Evolutionary conservation across 2,888 invertebrate genomes (phyloP).

Genomic region (Fragum sueziense): DNA sequence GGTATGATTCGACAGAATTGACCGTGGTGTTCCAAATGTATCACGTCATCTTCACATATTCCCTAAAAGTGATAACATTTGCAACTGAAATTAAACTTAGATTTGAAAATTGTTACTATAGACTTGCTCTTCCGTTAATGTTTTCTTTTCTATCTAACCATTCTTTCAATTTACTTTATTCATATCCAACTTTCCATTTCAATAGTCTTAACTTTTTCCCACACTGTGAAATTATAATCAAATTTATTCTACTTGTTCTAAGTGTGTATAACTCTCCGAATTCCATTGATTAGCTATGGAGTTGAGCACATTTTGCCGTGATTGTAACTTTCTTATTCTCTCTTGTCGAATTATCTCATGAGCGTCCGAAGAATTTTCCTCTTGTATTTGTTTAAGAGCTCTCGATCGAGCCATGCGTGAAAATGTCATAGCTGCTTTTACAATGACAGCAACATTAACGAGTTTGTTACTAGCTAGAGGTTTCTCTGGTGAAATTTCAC

Average conservation of each 20-base stretch:
- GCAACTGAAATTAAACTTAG: no score
- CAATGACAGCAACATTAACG: slow-evolving; percentile 58
- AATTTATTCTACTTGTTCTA: slow-evolving; percentile 53
- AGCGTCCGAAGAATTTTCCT: slow-evolving; percentile 63
- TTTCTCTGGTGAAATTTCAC: slow-evolving; percentile 54
- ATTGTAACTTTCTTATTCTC: slow-evolving; percentile 58
- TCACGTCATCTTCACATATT: no score
- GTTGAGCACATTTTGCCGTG: slow-evolving; percentile 60
- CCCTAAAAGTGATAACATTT: no score
- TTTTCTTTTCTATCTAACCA: no score
- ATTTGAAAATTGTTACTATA: no score
- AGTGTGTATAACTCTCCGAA: slow-evolving; percentile 18
- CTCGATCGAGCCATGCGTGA: slow-evolving; percentile 62
- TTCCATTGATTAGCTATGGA: slow-evolving; percentile 56
- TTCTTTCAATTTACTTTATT: no score
- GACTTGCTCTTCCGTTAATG: no score
- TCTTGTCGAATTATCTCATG: slow-evolving; percentile 64
- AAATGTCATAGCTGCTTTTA: slow-evolving; percentile 64
- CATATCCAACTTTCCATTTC: no score
- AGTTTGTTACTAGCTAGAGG: slow-evolving; percentile 55
- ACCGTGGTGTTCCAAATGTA: no score
- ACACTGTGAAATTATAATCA: no score
- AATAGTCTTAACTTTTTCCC: no score
- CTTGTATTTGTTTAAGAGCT: slow-evolving; percentile 60
- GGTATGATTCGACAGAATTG: no score